Conservation (phyloP, 2,797 vertebrate species). For the Acanthornis magna region DNA sequence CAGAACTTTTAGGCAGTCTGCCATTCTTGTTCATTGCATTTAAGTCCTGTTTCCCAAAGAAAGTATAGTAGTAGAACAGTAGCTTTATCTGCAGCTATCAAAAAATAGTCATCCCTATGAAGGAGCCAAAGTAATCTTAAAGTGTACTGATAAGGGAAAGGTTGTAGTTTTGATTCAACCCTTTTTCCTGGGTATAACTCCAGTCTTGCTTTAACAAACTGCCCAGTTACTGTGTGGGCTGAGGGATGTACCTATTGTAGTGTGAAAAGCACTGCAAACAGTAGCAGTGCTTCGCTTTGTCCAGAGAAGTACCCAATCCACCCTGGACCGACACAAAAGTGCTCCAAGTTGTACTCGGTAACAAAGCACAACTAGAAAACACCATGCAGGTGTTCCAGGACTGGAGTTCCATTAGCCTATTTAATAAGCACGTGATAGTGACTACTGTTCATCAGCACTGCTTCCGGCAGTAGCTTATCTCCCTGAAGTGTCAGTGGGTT, state of each 20-base stretch:
- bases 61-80: background rate
- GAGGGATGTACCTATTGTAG: background rate
- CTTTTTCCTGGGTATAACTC: background rate
- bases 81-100: background rate
- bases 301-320: background rate
- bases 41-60: background rate
- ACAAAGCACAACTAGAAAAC: background rate
- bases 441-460: fast-evolving
- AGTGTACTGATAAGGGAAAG: background rate
- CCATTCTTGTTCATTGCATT: background rate
- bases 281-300: background rate
- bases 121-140: background rate
- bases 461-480: background rate
- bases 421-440: background rate
- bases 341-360: fast-evolving
- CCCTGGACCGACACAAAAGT: background rate
- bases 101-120: background rate
- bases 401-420: background rate
- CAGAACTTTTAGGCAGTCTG: background rate
- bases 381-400: fast-evolving
- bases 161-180: background rate
- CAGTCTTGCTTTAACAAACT: background rate
- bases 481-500: background rate
- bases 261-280: fast-evolving
- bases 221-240: background rate